Percentiles rank a stretch among this genome's conserved stretches.
phyloP scores from a whole-genome alignment of 2,888 invertebrate genomes.

The Autographa gamma region DNA sequence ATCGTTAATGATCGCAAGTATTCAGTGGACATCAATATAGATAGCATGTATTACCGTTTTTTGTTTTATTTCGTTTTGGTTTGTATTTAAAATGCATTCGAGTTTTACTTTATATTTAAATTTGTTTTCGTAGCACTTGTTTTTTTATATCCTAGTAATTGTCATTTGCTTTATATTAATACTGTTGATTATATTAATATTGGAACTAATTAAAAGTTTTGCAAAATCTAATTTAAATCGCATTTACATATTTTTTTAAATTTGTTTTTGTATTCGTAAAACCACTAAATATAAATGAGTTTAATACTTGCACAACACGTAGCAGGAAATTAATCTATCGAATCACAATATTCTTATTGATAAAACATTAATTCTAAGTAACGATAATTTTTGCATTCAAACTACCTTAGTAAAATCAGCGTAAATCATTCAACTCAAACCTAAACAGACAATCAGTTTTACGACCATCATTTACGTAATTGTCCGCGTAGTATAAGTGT shows the following conservation, averaged over 20 bases:
- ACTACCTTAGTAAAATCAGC: conserved; percentile 6
- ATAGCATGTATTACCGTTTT: background rate
- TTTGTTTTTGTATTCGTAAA: too few relatives aligned
- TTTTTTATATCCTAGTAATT: background rate
- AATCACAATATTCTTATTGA: background rate
- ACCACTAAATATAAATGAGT: too few relatives aligned
- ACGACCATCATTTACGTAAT: conserved; percentile 35
- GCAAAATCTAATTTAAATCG: background rate
- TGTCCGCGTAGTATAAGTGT: conserved; percentile 35
- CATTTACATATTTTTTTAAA: too few relatives aligned
- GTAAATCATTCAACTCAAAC: conserved; percentile 6
- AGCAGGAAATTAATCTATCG: background rate
- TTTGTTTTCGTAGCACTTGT: background rate
- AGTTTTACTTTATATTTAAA: background rate
- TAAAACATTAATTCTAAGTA: background rate
- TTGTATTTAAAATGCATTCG: conserved; percentile 2
- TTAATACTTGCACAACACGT: too few relatives aligned
- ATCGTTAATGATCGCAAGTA: conserved; percentile 21
- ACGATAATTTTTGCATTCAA: conserved; percentile 6
- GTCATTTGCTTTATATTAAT: background rate
- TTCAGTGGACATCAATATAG: conserved; percentile 2
- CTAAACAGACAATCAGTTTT: conserved; percentile 17
- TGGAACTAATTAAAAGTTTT: background rate
- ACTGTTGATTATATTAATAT: background rate
- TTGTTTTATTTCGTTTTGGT: background rate